phyloP scores from a whole-genome alignment of 1,140 invertebrate genomes.

The Frieseomelitta varia region DNA sequence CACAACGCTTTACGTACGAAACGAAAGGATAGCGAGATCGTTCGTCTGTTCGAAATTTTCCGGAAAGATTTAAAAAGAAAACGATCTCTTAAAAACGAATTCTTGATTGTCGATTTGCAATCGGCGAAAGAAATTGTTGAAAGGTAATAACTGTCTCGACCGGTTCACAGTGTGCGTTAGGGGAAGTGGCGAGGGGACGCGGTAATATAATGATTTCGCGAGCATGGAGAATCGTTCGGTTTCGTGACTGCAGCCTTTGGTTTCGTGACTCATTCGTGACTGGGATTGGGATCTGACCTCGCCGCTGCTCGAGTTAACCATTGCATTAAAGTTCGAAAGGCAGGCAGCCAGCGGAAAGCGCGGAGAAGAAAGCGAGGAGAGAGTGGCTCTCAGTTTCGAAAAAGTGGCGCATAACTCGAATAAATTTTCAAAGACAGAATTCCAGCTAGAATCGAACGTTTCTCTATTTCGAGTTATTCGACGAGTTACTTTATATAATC shows the following conservation, averaged over 20 bases:
- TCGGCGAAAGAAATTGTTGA: too few relatives aligned
- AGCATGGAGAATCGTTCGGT: conserved; percentile 39
- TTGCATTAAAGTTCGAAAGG: conserved; percentile 59
- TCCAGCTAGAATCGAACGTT: too few relatives aligned
- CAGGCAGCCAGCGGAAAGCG: conserved; percentile 39
- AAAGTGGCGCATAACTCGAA: neutral
- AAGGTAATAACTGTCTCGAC: neutral
- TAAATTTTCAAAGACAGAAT: neutral
- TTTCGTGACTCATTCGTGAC: conserved; percentile 67
- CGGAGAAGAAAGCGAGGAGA: conserved; percentile 19
- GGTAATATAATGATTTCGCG: conserved; percentile 32
- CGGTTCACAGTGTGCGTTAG: neutral
- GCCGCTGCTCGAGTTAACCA: conserved; percentile 62
- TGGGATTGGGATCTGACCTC: conserved; percentile 66
- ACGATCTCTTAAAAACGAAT: too few relatives aligned
- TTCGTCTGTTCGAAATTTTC: too few relatives aligned
- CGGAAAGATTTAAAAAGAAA: too few relatives aligned
- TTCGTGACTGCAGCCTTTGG: conserved; percentile 59
- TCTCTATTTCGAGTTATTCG: too few relatives aligned
- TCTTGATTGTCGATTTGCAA: too few relatives aligned
- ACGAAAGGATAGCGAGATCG: too few relatives aligned
- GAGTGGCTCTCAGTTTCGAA: neutral
- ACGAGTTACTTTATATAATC: neutral
- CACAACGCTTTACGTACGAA: too few relatives aligned
- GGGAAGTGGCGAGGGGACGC: neutral